Evolutionary conservation across 2,113 vertebrate species (phyloP).

Genomic region (Sylvietta virens): DNA sequence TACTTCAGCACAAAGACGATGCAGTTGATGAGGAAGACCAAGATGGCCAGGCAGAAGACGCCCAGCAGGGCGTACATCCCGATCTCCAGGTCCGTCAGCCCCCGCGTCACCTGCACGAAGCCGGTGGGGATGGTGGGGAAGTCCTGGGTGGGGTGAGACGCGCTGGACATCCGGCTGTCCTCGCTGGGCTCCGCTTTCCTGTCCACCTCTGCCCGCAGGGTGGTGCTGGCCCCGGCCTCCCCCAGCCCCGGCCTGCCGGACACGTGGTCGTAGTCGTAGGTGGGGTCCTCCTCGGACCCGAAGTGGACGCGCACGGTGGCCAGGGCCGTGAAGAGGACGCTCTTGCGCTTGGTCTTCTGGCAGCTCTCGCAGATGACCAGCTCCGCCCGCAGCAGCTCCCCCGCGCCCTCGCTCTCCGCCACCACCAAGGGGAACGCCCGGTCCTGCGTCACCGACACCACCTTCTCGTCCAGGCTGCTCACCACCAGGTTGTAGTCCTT

Average conservation of each 20-base stretch:
- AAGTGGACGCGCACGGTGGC: constrained; percentile 88
- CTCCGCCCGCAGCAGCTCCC: constrained; percentile 82
- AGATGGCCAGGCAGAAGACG: constrained; percentile 95
- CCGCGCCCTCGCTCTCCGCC: constrained; percentile 85
- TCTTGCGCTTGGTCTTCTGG: constrained; percentile 97
- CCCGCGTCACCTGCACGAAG: constrained; percentile 85
- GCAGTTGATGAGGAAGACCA: constrained; percentile 99
- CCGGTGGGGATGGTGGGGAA: constrained; percentile 87
- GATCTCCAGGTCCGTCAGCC: constrained; percentile 94
- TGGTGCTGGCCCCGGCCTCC: constrained; percentile 67
- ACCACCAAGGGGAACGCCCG: constrained; percentile 84
- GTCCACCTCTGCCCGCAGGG: constrained; percentile 75
- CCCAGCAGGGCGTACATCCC: constrained; percentile 97
- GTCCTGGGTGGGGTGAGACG: constrained; percentile 76
- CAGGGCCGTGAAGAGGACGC: constrained; percentile 81
- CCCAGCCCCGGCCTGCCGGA: constrained; percentile 71
- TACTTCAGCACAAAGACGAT: constrained; percentile 97
- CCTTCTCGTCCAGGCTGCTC: constrained; percentile 84
- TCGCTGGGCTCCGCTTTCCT: constrained; percentile 36
- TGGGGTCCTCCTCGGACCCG: constrained; percentile 78
- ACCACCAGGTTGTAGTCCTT: constrained; percentile 94
- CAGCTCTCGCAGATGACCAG: constrained; percentile 93
- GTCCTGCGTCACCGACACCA: constrained; percentile 86
- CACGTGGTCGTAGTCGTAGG: constrained; percentile 79
- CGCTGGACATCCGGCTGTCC: constrained; percentile 61